Percentiles rank a stretch among this genome's conserved stretches.
phyloP scores from a whole-genome alignment of 2,888 invertebrate species.

The Neoscelio sp. region DNA sequence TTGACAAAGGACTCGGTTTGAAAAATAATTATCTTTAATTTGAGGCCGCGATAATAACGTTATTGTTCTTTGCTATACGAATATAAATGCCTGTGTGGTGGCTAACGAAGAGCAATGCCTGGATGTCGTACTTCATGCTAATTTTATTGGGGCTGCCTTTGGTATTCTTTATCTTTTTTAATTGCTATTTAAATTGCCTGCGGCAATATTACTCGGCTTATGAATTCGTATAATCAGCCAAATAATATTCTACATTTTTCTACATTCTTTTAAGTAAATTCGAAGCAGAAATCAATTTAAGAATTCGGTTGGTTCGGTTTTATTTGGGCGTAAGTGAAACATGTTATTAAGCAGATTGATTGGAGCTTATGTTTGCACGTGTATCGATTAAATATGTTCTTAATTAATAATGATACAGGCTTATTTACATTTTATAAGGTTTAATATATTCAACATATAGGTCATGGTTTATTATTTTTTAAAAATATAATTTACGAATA shows the following conservation, averaged over 20 bases:
- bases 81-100: constrained; percentile 69
- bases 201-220: constrained; percentile 66
- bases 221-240: constrained; percentile 69
- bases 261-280: constrained; percentile 63
- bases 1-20: constrained; percentile 81
- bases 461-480: too few species aligned
- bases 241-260: constrained; percentile 53
- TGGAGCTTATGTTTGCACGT: constrained; percentile 10
- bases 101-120: constrained; percentile 70
- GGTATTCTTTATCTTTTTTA: constrained; percentile 75
- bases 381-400: constrained; percentile 21
- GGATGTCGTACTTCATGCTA: constrained; percentile 77
- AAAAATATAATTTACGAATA: too few species aligned
- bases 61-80: constrained; percentile 74
- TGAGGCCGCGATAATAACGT: constrained; percentile 80
- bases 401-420: not conserved
- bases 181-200: constrained; percentile 76
- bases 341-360: constrained; percentile 53
- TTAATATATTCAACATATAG: too few species aligned
- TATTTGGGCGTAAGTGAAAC: constrained; percentile 37
- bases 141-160: constrained; percentile 78
- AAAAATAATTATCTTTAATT: constrained; percentile 83
- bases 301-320: constrained; percentile 36
- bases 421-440: not conserved
- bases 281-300: constrained; percentile 63